phyloP scores from a whole-genome alignment of 2,888 invertebrate species.

The Platypus cylindrus region DNA sequence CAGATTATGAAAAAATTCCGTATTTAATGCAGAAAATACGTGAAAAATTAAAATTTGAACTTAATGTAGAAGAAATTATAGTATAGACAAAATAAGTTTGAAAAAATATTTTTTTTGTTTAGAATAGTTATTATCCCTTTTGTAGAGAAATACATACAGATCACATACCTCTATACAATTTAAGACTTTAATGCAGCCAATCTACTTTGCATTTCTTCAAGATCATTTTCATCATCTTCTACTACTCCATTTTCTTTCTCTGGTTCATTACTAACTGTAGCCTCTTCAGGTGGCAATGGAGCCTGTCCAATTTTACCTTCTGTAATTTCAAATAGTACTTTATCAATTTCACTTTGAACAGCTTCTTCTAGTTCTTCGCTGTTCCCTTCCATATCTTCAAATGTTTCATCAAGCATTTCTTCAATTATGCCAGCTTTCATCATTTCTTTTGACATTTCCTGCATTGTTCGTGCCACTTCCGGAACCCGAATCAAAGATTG shows the following conservation, averaged over 20 bases:
- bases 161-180: conserved; percentile 14
- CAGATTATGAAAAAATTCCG: conserved; percentile 47
- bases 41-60: conserved; percentile 28
- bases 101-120: background rate
- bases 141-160: too few relatives aligned
- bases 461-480: conserved; percentile 92
- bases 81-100: conserved; percentile 6
- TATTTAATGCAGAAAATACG: conserved; percentile 49
- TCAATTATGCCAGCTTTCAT: conserved; percentile 98
- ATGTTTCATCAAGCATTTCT: conserved; percentile 97
- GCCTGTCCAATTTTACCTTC: conserved; percentile 87
- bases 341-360: conserved; percentile 70
- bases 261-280: conserved; percentile 45
- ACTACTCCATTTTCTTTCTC: conserved; percentile 41
- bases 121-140: background rate
- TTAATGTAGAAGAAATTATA: conserved; percentile 9
- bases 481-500: conserved; percentile 81
- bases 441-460: conserved; percentile 97
- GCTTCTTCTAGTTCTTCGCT: conserved; percentile 91
- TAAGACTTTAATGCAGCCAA: conserved; percentile 81
- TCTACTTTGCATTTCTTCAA: conserved; percentile 86
- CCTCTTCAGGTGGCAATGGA: conserved; percentile 52
- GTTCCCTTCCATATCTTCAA: conserved; percentile 87
- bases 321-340: conserved; percentile 70
- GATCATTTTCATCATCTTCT: conserved; percentile 52